phyloP scores from a whole-genome alignment of 1,140 invertebrate genomes.

The Sycophaga agraensis region DNA sequence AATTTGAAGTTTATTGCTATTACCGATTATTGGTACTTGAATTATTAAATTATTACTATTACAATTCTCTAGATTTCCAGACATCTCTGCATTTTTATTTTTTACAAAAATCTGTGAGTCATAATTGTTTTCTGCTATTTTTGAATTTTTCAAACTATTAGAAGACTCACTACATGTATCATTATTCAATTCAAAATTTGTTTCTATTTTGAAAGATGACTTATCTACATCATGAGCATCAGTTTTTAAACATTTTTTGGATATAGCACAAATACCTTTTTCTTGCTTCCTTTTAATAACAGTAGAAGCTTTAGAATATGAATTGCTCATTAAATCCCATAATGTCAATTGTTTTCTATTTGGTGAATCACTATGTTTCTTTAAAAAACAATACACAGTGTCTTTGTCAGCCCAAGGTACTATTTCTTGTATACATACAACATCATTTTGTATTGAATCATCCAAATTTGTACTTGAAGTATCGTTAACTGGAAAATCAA shows the following conservation, averaged over 20 bases:
- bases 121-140: not conserved
- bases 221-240: not conserved
- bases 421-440: constrained; percentile 27
- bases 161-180: constrained; percentile 6
- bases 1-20: too few relatives aligned
- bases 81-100: constrained; percentile 1
- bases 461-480: not conserved
- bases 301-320: not conserved
- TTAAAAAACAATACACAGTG: constrained; percentile 23
- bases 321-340: constrained; percentile 32
- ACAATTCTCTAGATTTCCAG: too few relatives aligned
- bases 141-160: constrained; percentile 7
- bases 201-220: not conserved
- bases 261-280: not conserved
- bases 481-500: constrained; percentile 6
- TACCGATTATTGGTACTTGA: too few relatives aligned
- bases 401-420: constrained; percentile 19
- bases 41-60: too few relatives aligned
- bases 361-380: constrained; percentile 17
- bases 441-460: constrained; percentile 26
- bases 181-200: not conserved
- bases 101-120: not conserved
- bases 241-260: not conserved
- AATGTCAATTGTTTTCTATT: constrained; percentile 32
- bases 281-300: not conserved